Evolutionary conservation across 2,113 vertebrate genomes (phyloP).

Genomic region (Eulemur rufifrons): DNA sequence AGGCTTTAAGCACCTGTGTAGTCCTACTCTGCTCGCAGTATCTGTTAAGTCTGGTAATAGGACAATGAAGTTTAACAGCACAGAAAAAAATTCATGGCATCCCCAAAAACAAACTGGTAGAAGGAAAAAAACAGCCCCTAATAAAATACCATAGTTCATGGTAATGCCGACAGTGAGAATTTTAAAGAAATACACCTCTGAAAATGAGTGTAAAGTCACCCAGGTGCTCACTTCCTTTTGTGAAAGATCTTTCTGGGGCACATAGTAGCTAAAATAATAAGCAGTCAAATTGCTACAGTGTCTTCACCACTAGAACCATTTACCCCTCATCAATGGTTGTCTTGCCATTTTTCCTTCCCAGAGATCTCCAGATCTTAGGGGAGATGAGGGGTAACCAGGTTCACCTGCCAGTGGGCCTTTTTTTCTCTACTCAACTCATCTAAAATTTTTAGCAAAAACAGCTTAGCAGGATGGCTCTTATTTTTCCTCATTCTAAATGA

Average conservation of each 20-base stretch:
- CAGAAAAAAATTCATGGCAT: not conserved
- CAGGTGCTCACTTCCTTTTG: not conserved
- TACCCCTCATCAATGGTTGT: not conserved
- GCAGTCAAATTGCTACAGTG: not conserved
- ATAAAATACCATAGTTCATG: not conserved
- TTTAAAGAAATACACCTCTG: not conserved
- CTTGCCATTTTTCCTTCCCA: not conserved
- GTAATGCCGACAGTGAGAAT: not conserved
- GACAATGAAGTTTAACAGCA: not conserved
- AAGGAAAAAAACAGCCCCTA: not conserved
- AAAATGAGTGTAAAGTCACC: not conserved
- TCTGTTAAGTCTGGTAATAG: not conserved
- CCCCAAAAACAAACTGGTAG: not conserved
- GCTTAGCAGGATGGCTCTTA: not conserved
- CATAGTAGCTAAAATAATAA: not conserved
- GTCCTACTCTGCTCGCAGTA: not conserved
- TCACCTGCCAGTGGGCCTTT: not conserved
- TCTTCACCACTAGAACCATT: not conserved
- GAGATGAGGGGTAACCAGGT: fast-evolving
- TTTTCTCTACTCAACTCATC: not conserved
- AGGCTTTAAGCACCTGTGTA: not conserved
- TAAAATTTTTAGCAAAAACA: not conserved
- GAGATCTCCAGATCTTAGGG: not conserved
- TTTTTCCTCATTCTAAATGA: not conserved
- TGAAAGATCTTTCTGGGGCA: not conserved